Conservation (phyloP, 2,113 vertebrate genomes). For the Calonectris borealis region DNA sequence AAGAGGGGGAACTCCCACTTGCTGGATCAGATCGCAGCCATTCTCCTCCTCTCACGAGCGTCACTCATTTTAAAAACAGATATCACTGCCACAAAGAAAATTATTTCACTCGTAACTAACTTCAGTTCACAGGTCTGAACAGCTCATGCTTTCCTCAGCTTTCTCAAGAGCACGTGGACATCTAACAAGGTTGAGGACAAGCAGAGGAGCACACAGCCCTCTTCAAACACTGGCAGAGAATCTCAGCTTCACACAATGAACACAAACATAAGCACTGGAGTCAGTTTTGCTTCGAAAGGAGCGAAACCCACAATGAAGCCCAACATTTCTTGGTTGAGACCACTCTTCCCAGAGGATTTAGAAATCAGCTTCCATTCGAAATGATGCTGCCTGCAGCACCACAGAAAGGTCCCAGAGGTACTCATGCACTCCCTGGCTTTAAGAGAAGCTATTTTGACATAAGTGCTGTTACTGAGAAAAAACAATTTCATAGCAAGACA, state of each 20-base stretch:
- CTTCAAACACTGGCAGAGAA: background rate
- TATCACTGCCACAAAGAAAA: background rate
- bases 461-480: background rate
- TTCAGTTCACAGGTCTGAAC: background rate
- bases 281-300: background rate
- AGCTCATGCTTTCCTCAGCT: background rate
- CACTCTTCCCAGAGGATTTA: background rate
- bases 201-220: background rate
- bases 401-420: background rate
- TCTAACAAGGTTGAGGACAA: background rate
- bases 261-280: background rate
- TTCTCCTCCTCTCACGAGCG: background rate
- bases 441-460: background rate
- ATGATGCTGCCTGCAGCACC: background rate
- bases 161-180: background rate
- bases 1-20: background rate
- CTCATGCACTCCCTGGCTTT: background rate
- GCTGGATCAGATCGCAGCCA: accelerated
- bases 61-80: background rate
- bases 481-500: background rate
- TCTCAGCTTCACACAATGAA: background rate
- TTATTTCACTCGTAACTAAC: accelerated
- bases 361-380: background rate
- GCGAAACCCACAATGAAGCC: background rate
- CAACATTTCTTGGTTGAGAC: background rate